Base-by-base conservation (phyloP, 2,113 vertebrate genomes). In the Pogona vitticeps region DNA sequence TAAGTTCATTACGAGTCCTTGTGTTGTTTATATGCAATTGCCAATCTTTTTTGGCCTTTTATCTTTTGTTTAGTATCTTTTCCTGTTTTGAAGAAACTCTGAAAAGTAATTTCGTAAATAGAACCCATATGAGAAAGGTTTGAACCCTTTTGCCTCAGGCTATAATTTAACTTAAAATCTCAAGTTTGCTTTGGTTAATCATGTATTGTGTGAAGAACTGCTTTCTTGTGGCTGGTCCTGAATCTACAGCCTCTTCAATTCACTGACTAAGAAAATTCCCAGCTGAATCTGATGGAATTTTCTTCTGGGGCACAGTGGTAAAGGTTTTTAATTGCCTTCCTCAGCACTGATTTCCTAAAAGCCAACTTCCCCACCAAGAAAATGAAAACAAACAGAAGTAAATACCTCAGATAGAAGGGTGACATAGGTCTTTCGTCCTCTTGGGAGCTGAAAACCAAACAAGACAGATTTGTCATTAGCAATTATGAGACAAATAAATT, bases 341-440 rank as follows among this genome's bases (percentile, higher is more conserved):
- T 23, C 36, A 23, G 28, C 31, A 76, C 58, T 56, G 72, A n/a
- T 83, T 79, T 75, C 80, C 81, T 68, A 67, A 0, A 0, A 84
- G 15, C 40, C n/a, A 83, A 88, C 40, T 56, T 3, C 42, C 40
- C 63, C 23, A 6, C 61, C 38, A 26, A 80, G 2, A 86, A 56
- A 89, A 83, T 0, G 91, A 72, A 65, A 68, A 88, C 68, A 26
- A 83, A 89, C 36, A 86, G 84, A 61, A 91, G 76, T 88, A 96
- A 92, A 94, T 98, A 99, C 98, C 98, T 98, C 94, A 98, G 94
- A 84, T 97, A 99, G 96, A 98, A 99, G 73, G 98, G 97, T 94
- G 98, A 98, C 94, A 98, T 96, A 63, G 98, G 97, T 88, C 98
- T 96, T 86, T 98, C 98, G 81, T 98, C 97, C 83, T 98, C 98